These are phyloP conservation scores for Clarias batrachus DNA, from an alignment of 2,113 vertebrate genomes.

Conservation along the genomic window DNA sequence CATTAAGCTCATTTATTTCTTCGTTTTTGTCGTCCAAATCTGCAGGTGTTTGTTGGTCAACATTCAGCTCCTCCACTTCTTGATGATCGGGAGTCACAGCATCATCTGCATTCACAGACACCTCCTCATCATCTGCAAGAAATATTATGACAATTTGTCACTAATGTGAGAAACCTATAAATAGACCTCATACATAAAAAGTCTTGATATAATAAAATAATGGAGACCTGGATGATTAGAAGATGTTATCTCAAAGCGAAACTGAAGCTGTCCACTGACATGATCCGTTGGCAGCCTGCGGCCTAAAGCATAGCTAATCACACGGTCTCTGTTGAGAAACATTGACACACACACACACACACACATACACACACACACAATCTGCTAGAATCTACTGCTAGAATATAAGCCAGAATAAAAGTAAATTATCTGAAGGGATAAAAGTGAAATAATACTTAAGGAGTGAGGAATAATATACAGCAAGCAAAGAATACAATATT, in stretches of 20 bases:
- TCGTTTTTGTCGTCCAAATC: conserved; percentile 63
- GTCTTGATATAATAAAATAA: not conserved
- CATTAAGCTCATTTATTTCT: conserved; percentile 72
- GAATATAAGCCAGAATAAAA: not conserved
- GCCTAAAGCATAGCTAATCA: conserved; percentile 92
- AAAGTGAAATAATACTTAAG: too few relatives aligned
- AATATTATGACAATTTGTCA: conserved; percentile 21
- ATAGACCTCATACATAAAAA: not conserved
- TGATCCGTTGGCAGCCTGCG: conserved; percentile 95
- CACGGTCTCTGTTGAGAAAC: conserved; percentile 82
- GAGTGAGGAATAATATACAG: not conserved
- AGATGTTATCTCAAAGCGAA: conserved; percentile 94
- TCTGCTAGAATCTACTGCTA: not conserved
- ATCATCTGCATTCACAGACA: conserved; percentile 80
- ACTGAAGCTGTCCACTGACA: conserved; percentile 95
- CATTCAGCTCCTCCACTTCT: conserved; percentile 51
- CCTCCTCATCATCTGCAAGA: conserved; percentile 89
- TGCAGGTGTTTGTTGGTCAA: conserved; percentile 55
- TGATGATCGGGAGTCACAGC: conserved; percentile 64
- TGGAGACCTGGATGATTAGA: conserved; percentile 88
- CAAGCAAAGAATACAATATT: too few relatives aligned
- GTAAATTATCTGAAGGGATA: not conserved
- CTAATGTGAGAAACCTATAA: not conserved
- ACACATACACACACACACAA: conserved; percentile 40
- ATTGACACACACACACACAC: conserved; percentile 32